Percentiles rank a stretch among this genome's conserved stretches.
Evolutionary conservation across 2,113 vertebrate species (phyloP).

Genomic region (Globicephala melas): DNA sequence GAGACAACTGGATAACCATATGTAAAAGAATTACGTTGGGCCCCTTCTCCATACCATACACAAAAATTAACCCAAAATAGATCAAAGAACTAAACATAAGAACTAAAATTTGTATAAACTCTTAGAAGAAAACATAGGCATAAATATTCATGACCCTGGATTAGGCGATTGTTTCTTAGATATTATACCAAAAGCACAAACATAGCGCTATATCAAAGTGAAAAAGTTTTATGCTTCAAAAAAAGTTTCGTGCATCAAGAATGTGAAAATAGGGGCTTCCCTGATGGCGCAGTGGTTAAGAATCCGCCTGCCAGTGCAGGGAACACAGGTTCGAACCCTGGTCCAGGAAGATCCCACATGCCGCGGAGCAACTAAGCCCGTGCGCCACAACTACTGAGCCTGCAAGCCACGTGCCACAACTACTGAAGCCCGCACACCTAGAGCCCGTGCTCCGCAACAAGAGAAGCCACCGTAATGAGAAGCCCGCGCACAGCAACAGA

Average conservation of each 20-base stretch:
- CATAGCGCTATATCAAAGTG: neutral
- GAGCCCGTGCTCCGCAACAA: no score
- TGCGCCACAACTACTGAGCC: no score
- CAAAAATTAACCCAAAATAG: neutral
- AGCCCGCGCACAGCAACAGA: no score
- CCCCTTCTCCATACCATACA: neutral
- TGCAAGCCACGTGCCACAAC: no score
- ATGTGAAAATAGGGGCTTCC: neutral
- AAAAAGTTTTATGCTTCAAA: neutral
- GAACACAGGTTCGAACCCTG: neutral
- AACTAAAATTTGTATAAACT: neutral
- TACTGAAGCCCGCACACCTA: no score
- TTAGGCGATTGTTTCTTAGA: neutral
- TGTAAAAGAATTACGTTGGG: neutral
- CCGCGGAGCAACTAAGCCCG: no score
- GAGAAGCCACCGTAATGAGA: no score
- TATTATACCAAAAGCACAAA: neutral
- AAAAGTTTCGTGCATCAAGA: neutral
- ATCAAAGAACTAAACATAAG: neutral
- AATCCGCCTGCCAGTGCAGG: neutral
- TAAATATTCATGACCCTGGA: conserved; percentile 9
- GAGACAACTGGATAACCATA: neutral
- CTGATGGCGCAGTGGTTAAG: neutral
- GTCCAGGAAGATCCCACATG: neutral
- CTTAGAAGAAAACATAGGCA: neutral